phyloP scores from a whole-genome alignment of 2,113 vertebrate genomes.

The Acrocephalus kingi region DNA sequence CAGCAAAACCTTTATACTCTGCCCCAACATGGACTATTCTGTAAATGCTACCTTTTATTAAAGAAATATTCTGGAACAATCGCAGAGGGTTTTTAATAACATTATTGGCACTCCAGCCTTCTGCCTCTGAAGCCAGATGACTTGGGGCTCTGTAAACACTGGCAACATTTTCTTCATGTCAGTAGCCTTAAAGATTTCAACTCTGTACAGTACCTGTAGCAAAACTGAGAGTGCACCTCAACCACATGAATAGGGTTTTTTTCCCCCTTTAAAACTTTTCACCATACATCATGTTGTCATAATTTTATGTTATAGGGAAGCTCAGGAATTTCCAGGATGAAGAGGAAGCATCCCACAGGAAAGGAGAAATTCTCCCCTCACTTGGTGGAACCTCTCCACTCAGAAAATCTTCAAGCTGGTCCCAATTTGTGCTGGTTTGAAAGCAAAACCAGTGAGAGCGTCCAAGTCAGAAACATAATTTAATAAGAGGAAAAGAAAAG shows the following conservation, averaged over 20 bases:
- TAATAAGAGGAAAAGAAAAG: too few relatives aligned
- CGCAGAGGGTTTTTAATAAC: conserved; percentile 15
- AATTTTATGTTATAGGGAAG: background rate
- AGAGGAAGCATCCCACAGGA: background rate
- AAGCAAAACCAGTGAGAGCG: too few relatives aligned
- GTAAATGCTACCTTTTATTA: conserved; percentile 46
- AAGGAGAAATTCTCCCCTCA: background rate
- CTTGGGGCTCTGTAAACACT: conserved; percentile 54
- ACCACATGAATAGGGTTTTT: background rate
- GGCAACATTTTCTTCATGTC: conserved; percentile 36
- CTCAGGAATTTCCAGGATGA: conserved; percentile 41
- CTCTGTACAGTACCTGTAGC: conserved; percentile 40
- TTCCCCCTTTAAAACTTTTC: conserved; percentile 6
- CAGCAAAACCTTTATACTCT: conserved; percentile 39
- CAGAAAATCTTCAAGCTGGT: background rate
- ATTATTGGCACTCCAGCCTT: conserved; percentile 35
- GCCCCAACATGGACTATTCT: background rate
- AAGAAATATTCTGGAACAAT: conserved; percentile 56
- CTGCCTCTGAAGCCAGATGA: conserved; percentile 37
- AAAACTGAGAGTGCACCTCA: background rate
- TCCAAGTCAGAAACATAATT: too few relatives aligned
- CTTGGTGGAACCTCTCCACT: background rate
- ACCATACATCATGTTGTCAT: background rate
- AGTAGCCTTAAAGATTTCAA: conserved; percentile 40
- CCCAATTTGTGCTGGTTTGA: background rate